phyloP scores from a whole-genome alignment of 2,888 invertebrate species.

The Ochropleura leucogaster region DNA sequence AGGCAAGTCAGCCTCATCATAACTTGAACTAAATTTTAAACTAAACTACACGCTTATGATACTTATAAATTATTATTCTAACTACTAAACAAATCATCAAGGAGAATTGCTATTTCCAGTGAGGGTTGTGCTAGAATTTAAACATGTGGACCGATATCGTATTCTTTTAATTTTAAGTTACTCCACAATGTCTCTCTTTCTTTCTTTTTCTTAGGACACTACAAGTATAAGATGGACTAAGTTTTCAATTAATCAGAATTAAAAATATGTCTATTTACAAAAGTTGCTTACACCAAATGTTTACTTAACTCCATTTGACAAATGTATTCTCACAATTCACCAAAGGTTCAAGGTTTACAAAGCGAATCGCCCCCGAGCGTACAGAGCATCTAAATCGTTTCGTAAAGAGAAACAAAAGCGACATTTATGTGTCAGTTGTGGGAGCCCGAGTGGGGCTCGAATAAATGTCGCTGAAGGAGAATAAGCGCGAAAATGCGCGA shows the following conservation, averaged over 20 bases:
- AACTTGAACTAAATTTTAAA: too few relatives aligned
- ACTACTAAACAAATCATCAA: too few relatives aligned
- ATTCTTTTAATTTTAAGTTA: too few relatives aligned
- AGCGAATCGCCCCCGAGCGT: constrained; percentile 60
- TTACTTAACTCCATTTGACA: neutral
- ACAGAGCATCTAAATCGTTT: constrained; percentile 76
- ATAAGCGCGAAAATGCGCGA: constrained; percentile 49
- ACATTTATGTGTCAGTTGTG: constrained; percentile 89
- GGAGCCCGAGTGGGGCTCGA: constrained; percentile 70
- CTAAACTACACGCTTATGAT: too few relatives aligned
- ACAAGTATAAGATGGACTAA: too few relatives aligned
- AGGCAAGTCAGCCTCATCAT: too few relatives aligned
- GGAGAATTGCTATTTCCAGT: too few relatives aligned
- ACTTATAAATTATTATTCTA: too few relatives aligned
- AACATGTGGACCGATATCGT: too few relatives aligned
- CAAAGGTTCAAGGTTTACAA: constrained; percentile 50
- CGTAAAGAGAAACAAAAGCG: constrained; percentile 88
- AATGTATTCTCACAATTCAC: constrained; percentile 33
- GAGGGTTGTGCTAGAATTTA: too few relatives aligned
- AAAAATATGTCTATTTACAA: neutral
- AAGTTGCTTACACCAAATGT: neutral
- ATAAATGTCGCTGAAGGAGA: constrained; percentile 62
- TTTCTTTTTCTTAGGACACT: too few relatives aligned
- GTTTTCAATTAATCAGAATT: neutral
- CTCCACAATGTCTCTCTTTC: too few relatives aligned